phyloP scores from a whole-genome alignment of 2,888 invertebrate genomes.

The Phyllotreta cruciferae region DNA sequence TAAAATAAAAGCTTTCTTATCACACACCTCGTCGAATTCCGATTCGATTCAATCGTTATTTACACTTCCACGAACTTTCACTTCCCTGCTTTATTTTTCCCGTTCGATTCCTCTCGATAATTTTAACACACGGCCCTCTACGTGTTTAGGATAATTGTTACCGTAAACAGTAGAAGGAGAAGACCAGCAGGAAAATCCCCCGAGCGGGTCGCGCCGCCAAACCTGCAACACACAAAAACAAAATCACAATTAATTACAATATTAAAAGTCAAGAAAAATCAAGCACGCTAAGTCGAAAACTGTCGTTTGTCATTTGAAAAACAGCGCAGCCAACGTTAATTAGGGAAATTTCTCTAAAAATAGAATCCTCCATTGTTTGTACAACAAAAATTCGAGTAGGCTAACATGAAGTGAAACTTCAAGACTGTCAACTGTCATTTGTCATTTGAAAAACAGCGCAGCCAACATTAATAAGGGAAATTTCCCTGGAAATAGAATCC shows the following conservation, averaged over 20 bases:
- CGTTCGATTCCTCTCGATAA: neutral
- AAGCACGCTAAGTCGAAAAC: no score
- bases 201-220: neutral
- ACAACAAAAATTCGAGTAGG: no score
- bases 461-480: no score
- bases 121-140: conserved; percentile 4
- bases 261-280: no score
- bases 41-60: conserved; percentile 4
- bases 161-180: conserved; percentile 13
- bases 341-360: no score
- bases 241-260: neutral
- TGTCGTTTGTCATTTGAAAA: no score
- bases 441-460: no score
- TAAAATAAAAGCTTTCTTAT: conserved; percentile 2
- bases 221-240: conserved; percentile 27
- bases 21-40: neutral
- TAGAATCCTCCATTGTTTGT: no score
- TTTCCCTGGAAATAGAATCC: no score
- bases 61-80: conserved; percentile 14
- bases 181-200: neutral
- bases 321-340: no score
- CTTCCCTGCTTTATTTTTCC: conserved; percentile 1
- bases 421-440: no score
- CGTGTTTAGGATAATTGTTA: conserved; percentile 22
- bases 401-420: no score